A percentile compares a stretch with the other conserved stretches of the same genome.
These are phyloP conservation scores for Hydrozoanthus tunicans DNA, from an alignment of 64 coral and sea anemone genomes.

Conservation along the genomic window DNA sequence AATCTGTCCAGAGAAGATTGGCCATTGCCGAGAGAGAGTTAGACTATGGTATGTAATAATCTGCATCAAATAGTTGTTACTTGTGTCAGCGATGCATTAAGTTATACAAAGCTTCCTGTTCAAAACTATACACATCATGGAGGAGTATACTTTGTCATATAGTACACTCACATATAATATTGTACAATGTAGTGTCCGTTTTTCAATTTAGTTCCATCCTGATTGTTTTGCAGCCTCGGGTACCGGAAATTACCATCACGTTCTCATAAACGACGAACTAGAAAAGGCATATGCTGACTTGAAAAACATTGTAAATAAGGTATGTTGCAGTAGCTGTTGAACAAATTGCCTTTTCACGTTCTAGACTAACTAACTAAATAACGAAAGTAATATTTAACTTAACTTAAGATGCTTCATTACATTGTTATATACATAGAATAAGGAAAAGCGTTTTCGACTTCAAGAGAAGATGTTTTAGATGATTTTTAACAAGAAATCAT, in stretches of 20 bases:
- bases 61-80: not conserved
- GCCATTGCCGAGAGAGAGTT: slow-evolving; percentile 52
- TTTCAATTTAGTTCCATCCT: not conserved
- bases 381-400: no score
- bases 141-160: no score
- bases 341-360: not conserved
- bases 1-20: slow-evolving; percentile 60
- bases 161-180: no score
- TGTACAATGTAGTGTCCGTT: no score
- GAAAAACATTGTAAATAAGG: slow-evolving; percentile 69
- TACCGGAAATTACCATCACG: slow-evolving; percentile 72
- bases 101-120: no score
- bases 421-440: no score
- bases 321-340: slow-evolving; percentile 17
- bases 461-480: no score
- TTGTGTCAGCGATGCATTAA: not conserved
- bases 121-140: no score
- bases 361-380: not conserved
- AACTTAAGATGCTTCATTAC: no score
- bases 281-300: slow-evolving; percentile 75
- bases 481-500: no score
- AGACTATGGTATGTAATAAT: slow-evolving; percentile 32
- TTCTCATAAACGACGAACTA: slow-evolving; percentile 92
- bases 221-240: slow-evolving; percentile 56
- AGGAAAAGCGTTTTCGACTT: no score